Evolutionary conservation across 2,797 vertebrate genomes (phyloP).

Genomic region (Clarias laeviceps): DNA sequence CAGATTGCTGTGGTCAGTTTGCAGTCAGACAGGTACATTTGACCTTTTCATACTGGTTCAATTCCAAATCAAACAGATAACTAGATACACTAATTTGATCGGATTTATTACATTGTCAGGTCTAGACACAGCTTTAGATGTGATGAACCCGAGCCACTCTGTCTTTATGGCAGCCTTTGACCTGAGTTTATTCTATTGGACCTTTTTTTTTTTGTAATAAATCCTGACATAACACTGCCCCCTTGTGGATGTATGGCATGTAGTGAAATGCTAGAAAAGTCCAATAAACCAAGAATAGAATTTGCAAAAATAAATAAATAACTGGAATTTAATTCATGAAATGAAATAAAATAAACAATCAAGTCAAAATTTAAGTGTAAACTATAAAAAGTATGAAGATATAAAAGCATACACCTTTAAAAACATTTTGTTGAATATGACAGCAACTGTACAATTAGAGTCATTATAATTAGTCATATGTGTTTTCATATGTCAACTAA

Average conservation of each 20-base stretch:
- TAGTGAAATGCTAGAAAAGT: not conserved
- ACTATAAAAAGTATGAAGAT: too few species aligned
- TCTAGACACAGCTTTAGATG: not conserved
- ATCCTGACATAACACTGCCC: slow-evolving; percentile 13
- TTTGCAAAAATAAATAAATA: too few species aligned
- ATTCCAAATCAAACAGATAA: slow-evolving; percentile 7
- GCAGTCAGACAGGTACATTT: not conserved
- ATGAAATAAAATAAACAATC: too few species aligned
- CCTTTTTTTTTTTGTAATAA: not conserved
- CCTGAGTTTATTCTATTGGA: not conserved
- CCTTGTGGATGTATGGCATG: not conserved
- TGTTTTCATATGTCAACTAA: not conserved
- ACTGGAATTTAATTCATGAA: too few species aligned
- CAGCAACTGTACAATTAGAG: too few species aligned
- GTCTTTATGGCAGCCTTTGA: not conserved
- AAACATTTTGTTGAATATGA: too few species aligned
- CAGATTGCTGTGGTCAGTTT: not conserved
- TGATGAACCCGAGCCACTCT: not conserved
- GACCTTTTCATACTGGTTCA: not conserved
- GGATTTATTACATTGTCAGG: not conserved
- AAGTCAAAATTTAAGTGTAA: too few species aligned
- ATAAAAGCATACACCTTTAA: too few species aligned
- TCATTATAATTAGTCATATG: too few species aligned
- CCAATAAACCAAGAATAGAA: too few species aligned
- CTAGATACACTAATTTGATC: not conserved